phyloP scores from a whole-genome alignment of 2,113 vertebrate species.

The Egretta garzetta region DNA sequence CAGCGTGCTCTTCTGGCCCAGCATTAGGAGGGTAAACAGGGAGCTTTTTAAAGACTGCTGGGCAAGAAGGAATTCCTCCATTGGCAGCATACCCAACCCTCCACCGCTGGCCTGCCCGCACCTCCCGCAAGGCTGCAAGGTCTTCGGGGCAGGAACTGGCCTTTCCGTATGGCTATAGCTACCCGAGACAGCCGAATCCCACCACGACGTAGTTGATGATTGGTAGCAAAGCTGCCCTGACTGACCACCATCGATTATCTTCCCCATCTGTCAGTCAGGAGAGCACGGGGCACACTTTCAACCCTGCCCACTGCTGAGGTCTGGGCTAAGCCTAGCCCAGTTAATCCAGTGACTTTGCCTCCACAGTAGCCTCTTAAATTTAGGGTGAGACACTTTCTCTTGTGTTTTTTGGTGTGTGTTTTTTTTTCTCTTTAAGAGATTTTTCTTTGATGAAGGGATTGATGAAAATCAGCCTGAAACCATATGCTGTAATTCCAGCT shows the following conservation, averaged over 20 bases:
- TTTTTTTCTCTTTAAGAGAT: background rate
- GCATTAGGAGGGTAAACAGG: background rate
- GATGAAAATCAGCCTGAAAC: background rate
- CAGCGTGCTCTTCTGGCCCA: background rate
- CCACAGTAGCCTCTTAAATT: background rate
- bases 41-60: background rate
- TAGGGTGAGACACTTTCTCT: background rate
- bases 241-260: background rate
- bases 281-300: background rate
- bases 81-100: accelerated
- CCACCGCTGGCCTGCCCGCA: background rate
- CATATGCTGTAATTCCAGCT: background rate
- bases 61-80: background rate
- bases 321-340: background rate
- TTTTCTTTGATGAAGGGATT: background rate
- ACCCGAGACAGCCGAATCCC: background rate
- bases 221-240: background rate
- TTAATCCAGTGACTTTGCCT: background rate
- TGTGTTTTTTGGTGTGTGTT: background rate
- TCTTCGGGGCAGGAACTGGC: background rate
- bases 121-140: background rate
- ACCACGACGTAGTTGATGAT: accelerated
- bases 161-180: background rate
- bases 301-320: background rate
- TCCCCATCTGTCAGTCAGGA: background rate